These are phyloP conservation scores for Amphipoea oculea DNA, from an alignment of 2,888 invertebrate genomes.

Conservation along the genomic window DNA sequence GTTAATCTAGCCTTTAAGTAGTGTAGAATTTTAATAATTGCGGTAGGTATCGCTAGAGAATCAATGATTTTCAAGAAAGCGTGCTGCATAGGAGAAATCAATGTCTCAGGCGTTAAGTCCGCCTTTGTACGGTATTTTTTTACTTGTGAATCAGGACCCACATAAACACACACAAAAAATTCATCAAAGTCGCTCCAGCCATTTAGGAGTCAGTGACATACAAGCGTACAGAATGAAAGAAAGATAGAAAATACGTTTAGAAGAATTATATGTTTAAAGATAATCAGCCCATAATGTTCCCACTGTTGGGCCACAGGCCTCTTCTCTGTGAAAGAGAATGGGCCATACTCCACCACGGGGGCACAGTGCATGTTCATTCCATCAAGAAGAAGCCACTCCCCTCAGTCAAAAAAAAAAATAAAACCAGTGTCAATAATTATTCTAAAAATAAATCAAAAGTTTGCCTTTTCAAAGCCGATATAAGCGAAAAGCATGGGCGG, in stretches of 20 bases:
- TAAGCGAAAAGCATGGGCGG: slow-evolving; percentile 3
- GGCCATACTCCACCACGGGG: too few relatives aligned
- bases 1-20: not conserved
- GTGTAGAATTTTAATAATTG: not conserved
- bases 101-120: not conserved
- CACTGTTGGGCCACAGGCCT: not conserved
- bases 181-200: not conserved
- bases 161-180: not conserved
- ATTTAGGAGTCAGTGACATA: not conserved
- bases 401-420: not conserved
- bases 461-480: slow-evolving; percentile 27
- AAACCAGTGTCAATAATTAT: slow-evolving; percentile 4
- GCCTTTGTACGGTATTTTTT: not conserved
- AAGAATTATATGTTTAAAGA: not conserved
- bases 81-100: not conserved
- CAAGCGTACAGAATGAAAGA: too few relatives aligned
- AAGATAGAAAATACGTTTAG: too few relatives aligned
- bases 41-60: not conserved
- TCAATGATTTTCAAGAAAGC: not conserved
- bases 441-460: slow-evolving; percentile 21
- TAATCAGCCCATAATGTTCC: not conserved
- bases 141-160: not conserved
- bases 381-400: not conserved
- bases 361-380: not conserved
- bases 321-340: not conserved